Evolutionary conservation across 2,797 vertebrate species (phyloP), one percentile per base, ranked within the genome.

Genomic region (Thunnus albacares): DNA sequence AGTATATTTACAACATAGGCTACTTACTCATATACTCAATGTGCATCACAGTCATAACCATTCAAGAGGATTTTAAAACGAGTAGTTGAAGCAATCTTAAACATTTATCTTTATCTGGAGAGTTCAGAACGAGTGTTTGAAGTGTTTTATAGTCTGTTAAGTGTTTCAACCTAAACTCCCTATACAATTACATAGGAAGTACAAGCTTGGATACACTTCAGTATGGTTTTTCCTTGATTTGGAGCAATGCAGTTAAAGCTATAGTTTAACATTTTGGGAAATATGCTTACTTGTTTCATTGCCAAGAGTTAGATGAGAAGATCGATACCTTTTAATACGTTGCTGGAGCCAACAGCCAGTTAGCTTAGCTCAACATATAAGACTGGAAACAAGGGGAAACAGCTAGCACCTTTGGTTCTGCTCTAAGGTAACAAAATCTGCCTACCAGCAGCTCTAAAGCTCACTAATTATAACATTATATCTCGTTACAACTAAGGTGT

Each of bases 41-140:
- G 41, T 28, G 55, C 52, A 58, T 71, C 45, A 77, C 13, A 12
- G 49, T 38, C 56, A 83, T 49, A 22, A 43, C 14, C 24, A 17
- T 12, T 15, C 8, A 6, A 6, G 24, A 51, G 63, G n/a, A 17
- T 63, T 61, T 70, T 10, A 43, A 33, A n/a, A 53, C 67, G 56
- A 73, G 51, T 47, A 9, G 61, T 45, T 75, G 1, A n/a, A 41
- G 53, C 33, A 1, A 56, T 63, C 74, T 38, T 3, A 69, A 68
- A 30, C 71, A 72, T 64, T 30, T 30, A 24, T 69, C 67, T 70
- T 38, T 5, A 61, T 71, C 57, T 75, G n/a, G 49, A 59, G 69
- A 13, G 55, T 73, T 73, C 57, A 22, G 28, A 20, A 49, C 28
- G 35, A 70, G 55, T 11, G 20, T 69, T 18, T 64, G 18, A 77